Conservation (phyloP, 2,113 vertebrate species). For the Hippolais icterina region DNA sequence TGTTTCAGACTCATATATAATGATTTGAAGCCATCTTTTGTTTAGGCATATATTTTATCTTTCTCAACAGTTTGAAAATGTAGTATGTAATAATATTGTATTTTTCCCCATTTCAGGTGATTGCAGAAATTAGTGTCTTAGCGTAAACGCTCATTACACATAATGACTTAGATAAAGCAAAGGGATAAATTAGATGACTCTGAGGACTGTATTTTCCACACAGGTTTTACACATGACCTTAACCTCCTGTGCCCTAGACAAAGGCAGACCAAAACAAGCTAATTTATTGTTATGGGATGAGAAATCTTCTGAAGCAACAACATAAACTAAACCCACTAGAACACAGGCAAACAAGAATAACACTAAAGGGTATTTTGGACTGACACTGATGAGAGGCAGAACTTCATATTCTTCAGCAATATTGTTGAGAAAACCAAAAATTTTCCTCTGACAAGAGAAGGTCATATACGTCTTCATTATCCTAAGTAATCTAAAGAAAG, state of each 20-base stretch:
- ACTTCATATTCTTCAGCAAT: background rate
- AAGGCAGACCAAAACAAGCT: background rate
- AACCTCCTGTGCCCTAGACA: background rate
- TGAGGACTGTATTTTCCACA: fast-evolving
- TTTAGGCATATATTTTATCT: background rate
- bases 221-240: background rate
- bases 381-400: background rate
- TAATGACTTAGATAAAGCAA: background rate
- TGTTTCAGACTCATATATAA: background rate
- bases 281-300: background rate
- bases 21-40: background rate
- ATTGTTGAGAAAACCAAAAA: background rate
- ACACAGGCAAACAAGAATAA: background rate
- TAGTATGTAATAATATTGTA: background rate
- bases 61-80: background rate
- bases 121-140: background rate
- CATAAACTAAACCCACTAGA: background rate
- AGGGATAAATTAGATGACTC: background rate
- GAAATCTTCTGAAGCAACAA: background rate
- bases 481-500: background rate
- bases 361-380: background rate
- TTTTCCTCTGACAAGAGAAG: background rate
- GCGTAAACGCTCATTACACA: background rate
- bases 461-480: background rate
- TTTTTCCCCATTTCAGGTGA: background rate